Evolutionary conservation across 2,797 vertebrate genomes (phyloP), one percentile per base, ranked within the genome.

Genomic region (Siniperca obscura): DNA sequence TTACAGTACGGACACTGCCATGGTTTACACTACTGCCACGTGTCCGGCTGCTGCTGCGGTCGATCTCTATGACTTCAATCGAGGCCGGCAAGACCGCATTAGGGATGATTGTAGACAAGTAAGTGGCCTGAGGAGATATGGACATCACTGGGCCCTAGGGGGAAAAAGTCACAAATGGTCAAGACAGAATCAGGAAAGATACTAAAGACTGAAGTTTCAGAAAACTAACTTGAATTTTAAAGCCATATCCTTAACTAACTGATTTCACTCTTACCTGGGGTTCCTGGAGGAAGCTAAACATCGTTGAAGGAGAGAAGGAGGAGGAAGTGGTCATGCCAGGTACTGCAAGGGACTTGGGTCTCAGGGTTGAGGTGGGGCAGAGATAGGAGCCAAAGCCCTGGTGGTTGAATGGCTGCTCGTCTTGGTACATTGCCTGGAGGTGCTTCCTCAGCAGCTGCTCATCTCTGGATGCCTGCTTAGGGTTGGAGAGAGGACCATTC

Each of bases 91-190:
- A 93, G 78, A 99, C 93, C 0, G 98, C 98, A 0, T 99, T 98
- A 11, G 97, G 98, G 84, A 99, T 99, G 90, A 99, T 98, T 86
- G 97, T 99, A 2, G 98, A 99, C 93, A 99, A 86, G 92, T 99
- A 99, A 34, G 98, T 98, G 76, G 97, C 98, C 92, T 99, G 98
- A 22, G 98, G 98, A 0, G 98, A 99, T 87, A 99, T 97, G 68
- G 97, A 99, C 98, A 99, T 98, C 79, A 98, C 98, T 0, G 97
- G 98, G 62, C 97, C 96, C 94, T 95, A 19, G 34, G 69, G 74
- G 66, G 25, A 61, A 66, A 61, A 61, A 72, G 1, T 76, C 12
- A 50, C 1, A 3, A 83, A 30, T 70, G 2, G 1, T 40, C 25
- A 62, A 73, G 38, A 59, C n/a, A 55, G 16, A 34, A 46, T 38